Percentiles rank a stretch among this genome's conserved stretches.
phyloP scores from a whole-genome alignment of 2,113 vertebrate species.

The Holacanthus passer region DNA sequence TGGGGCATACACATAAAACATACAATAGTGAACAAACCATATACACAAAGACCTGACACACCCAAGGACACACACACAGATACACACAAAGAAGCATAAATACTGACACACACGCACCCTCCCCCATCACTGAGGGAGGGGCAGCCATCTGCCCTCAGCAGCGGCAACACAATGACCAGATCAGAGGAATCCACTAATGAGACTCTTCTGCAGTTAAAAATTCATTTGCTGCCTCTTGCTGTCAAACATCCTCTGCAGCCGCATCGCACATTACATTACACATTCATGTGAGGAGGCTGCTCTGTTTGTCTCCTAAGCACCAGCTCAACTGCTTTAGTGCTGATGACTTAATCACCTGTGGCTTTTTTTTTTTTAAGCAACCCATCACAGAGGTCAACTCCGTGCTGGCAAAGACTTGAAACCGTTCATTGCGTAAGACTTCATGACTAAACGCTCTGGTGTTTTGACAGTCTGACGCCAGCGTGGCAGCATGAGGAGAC shows the following conservation, averaged over 20 bases:
- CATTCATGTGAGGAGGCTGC: slow-evolving; percentile 5
- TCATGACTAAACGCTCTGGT: slow-evolving; percentile 45
- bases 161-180: slow-evolving; percentile 69
- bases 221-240: slow-evolving; percentile 57
- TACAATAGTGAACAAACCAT: background rate
- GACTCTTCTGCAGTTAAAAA: slow-evolving; percentile 66
- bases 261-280: background rate
- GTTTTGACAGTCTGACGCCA: slow-evolving; percentile 72
- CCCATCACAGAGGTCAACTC: slow-evolving; percentile 30
- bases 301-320: slow-evolving; percentile 36
- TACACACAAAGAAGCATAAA: slow-evolving; percentile 37
- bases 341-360: slow-evolving; percentile 62
- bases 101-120: slow-evolving; percentile 25
- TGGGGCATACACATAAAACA: slow-evolving; percentile 11
- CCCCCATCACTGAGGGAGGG: slow-evolving; percentile 62
- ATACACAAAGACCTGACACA: slow-evolving; percentile 24
- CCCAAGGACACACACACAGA: slow-evolving; percentile 21
- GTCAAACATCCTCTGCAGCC: slow-evolving; percentile 40
- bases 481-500: slow-evolving; percentile 15
- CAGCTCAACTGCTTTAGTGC: background rate
- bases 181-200: slow-evolving; percentile 65
- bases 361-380: slow-evolving; percentile 38
- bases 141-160: slow-evolving; percentile 78
- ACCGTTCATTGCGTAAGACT: slow-evolving; percentile 42
- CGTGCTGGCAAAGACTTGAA: slow-evolving; percentile 26